Evolutionary conservation across 1,140 invertebrate species (phyloP).

Genomic region (Epicauta chinensis): DNA sequence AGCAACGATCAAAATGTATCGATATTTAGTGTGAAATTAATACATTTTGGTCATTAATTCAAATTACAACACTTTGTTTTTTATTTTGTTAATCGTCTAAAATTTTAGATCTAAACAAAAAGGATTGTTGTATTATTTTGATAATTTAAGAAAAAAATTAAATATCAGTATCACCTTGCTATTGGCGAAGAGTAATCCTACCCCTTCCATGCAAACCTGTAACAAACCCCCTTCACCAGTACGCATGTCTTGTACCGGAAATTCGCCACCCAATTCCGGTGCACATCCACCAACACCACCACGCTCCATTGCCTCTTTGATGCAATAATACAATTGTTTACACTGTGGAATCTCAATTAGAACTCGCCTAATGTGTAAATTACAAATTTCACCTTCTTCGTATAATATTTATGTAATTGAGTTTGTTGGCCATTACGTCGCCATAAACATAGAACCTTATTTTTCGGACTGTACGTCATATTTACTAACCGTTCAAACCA

Average conservation of each 20-base stretch:
- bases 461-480: conserved; percentile 99
- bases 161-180: conserved; percentile 77
- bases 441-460: conserved; percentile 95
- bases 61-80: conserved; percentile 2
- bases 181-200: conserved; percentile 95
- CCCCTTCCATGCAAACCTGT: conserved; percentile 98
- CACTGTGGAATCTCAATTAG: conserved; percentile 62
- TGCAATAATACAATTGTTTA: conserved; percentile 96
- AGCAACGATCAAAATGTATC: conserved; percentile 11
- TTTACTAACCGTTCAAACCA: conserved; percentile 99
- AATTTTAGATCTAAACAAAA: too few species aligned
- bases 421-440: conserved; percentile 82
- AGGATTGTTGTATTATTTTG: background rate
- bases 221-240: conserved; percentile 94
- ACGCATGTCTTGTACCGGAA: conserved; percentile 95
- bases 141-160: background rate
- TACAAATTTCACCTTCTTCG: conserved; percentile 75
- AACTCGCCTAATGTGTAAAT: background rate
- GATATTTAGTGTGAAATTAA: background rate
- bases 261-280: conserved; percentile 94
- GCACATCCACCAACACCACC: conserved; percentile 78
- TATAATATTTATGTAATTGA: conserved; percentile 97
- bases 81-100: conserved; percentile 7
- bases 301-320: conserved; percentile 98
- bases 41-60: conserved; percentile 10